Base-by-base conservation (phyloP, 1,140 invertebrate genomes). In the Lanistes nyassanus region DNA sequence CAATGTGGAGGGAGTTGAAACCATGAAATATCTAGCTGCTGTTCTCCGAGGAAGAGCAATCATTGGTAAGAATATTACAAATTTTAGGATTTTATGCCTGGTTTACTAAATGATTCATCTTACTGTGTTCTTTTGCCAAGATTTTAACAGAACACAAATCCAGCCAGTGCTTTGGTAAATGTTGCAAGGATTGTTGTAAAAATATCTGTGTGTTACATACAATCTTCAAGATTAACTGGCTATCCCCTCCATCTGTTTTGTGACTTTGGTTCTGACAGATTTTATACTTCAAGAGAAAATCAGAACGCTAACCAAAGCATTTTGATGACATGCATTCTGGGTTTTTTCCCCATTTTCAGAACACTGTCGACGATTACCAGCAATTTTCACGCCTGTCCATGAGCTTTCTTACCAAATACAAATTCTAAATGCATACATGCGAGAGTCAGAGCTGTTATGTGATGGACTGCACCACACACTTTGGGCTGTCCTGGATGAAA, bases 371-470 rank as follows among this genome's bases (percentile, higher is more conserved):
- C 72, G 78, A 9, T 53, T 81, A 60, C 84, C 83, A 13, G 75
- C 83, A n/a, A 80, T 88, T 74, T 88, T 88, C 81, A 82, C 87
- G 16, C 87, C 85, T 16, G 85, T 84, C 4, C 85, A 88, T 72
- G 82, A 84, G 53, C 66, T 88, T 6, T 77, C 84, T 2, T 79
- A 83, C 29, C 85, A 88, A 75, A 88, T 88, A 62, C 82, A 86
- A 60, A 79, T 88, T 9, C 82, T 88, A 39, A 88, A 88, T 75
- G 85, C 85, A n/a, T 87, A 84, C 76, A 82, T 82, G 62, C 77
- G 87, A 19, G 87, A 88, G 72, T 83, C 87, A 0, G 87, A 88
- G 78, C 82, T 81, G 36, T 26, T 85, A 16, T 60, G 75, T 2
- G 86, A 88, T 75, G 80, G 83, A 11, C 53, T 88, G 21, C 86